Conservation (phyloP, 2,113 vertebrate species). For the Syrrhaptes paradoxus region DNA sequence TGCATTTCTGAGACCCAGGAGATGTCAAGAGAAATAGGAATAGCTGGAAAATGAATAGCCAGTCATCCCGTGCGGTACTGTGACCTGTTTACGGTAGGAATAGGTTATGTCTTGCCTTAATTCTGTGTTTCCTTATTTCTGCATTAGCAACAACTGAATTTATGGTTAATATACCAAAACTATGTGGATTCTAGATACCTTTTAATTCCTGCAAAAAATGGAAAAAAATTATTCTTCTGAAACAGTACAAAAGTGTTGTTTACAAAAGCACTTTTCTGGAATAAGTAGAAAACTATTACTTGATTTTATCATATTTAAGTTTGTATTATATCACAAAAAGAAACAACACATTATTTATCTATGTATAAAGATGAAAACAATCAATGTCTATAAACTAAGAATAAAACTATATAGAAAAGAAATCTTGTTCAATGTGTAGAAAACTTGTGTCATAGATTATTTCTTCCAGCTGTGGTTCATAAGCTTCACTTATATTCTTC, state of each 20-base stretch:
- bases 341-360: neutral
- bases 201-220: neutral
- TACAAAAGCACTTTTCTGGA: neutral
- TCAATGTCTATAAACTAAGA: neutral
- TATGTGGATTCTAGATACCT: neutral
- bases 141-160: neutral
- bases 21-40: neutral
- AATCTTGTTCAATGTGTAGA: neutral
- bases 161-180: neutral
- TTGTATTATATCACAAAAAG: neutral
- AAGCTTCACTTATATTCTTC: neutral
- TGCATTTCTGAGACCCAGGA: neutral
- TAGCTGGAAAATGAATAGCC: neutral
- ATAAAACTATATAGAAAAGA: neutral
- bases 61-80: neutral
- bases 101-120: neutral
- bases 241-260: neutral
- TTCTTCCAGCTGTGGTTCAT: neutral
- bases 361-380: neutral
- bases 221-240: neutral
- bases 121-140: neutral
- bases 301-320: neutral
- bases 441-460: neutral
- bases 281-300: neutral
- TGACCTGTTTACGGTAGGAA: neutral